Evolutionary conservation across 2,888 invertebrate species (phyloP), one percentile per base, ranked within the genome.

Genomic region (Amiota communis): DNA sequence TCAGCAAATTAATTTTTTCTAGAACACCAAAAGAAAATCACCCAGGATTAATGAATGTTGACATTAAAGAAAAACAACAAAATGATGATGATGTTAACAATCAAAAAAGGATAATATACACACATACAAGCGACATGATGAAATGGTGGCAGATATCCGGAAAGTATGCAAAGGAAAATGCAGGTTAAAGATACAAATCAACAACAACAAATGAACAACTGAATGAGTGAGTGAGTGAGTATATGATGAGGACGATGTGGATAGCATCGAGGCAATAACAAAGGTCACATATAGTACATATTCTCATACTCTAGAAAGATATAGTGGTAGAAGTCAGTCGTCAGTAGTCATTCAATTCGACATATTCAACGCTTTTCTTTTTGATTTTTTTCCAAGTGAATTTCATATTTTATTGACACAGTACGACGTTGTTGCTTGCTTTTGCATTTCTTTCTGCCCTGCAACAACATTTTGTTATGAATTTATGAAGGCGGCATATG

Each of bases 401-500:
- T 65, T 68, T 20, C 67, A 68, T 68, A 23, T 53, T 53, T 68
- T 51, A 53, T 68, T 68, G 51, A 68, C 10, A 12, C 12, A 68
- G 51, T 8, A 17, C 15, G 51, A 17, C 15, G 23, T 23, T 23
- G 23, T 23, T 23, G 23, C 23, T 23, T 23, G 23, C 23, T 23
- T 23, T 20, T 17, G 9, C 23, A n/a, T 49, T 15, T 65, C 17
- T 17, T 2, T 11, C 17, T 65, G 2, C 13, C 11, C 48, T 48
- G 20, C 48, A 8, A 36, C 36, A 36, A 36, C 36, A 36, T 36
- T 68, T 71, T 77, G 80, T 79, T 81, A 78, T 78, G 82, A 79
- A 86, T 86, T 87, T 85, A 86, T 86, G 82, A 84, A 2, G 36
- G 36, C 81, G 80, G 81, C 83, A 79, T 83, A 87, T 87, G 86